Conservation (phyloP, 2,888 invertebrate species). For the Cyaniris semiargus region DNA sequence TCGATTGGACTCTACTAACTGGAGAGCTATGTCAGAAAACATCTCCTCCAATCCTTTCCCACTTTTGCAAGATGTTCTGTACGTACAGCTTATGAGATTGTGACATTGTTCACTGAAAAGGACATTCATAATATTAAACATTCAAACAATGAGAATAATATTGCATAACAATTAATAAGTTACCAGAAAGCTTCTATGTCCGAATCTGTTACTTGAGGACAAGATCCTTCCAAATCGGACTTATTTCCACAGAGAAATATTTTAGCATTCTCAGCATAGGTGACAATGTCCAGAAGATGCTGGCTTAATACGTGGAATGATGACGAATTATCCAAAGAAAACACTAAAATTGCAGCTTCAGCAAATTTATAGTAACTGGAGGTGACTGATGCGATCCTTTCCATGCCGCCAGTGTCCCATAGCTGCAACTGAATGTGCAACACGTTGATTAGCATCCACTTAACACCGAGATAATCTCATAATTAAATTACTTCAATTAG, state of each 20-base stretch:
- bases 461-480: conserved; percentile 35
- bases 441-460: conserved; percentile 29
- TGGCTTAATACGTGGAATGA: conserved; percentile 96
- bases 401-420: conserved; percentile 99
- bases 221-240: conserved; percentile 87
- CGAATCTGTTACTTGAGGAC: conserved; percentile 89
- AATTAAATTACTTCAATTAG: conserved; percentile 30
- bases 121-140: not conserved
- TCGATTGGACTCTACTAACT: conserved; percentile 88
- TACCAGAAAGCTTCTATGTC: conserved; percentile 95
- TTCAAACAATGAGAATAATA: not conserved
- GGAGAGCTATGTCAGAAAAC: conserved; percentile 93
- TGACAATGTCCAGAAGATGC: conserved; percentile 95
- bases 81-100: conserved; percentile 92
- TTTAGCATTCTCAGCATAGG: conserved; percentile 96
- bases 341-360: conserved; percentile 95
- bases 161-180: conserved; percentile 40
- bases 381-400: conserved; percentile 96
- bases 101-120: conserved; percentile 92
- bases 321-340: conserved; percentile 93
- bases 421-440: conserved; percentile 86
- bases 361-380: conserved; percentile 98
- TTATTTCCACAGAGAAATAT: conserved; percentile 97
- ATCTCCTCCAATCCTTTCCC: conserved; percentile 93
- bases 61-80: conserved; percentile 94